Base-by-base conservation (phyloP, 2,888 invertebrate species). In the Hyposoter dolosus region DNA sequence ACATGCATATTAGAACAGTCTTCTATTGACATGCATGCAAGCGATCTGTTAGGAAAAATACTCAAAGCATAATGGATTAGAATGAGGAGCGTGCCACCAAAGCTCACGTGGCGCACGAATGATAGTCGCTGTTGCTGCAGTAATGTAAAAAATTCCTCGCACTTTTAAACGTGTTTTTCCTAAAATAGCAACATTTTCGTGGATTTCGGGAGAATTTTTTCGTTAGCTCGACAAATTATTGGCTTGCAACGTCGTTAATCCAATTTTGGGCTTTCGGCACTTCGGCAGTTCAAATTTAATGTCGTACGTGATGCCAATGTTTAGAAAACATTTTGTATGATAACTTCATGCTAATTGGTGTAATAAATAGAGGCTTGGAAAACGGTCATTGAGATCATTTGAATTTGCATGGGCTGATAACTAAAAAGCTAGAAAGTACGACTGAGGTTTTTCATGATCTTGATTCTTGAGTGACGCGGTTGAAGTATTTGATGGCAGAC, bases 401-500 rank as follows among this genome's bases (percentile, higher is more conserved):
- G 28, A 28, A 28, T 56, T 56, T 5, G 23, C 7, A 3, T 15
- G 5, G 15, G 5, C 1, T 0, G 6, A 28, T 6, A 6, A 53
- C 1, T 10, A 10, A 10, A 15, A 23, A 19, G 56, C 3, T 0
- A 60, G 15, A 60, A 60, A 7, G n/a, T 6, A 50, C 47, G n/a
- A 53, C 7, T 17, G n/a, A 47, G 47, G 5, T n/a, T n/a, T 50
- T n/a, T 50, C 60, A 23, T 28, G 12, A 60, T 28, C 9, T 60
- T 0, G 28, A 28, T 60, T 60, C 3, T 10, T 28, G 60, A 15
- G 28, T 12, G 28, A 28, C 28, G 28, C 28, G 28, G 28, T 28
- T 15, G 15, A 10, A 5, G 60, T 35, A 50, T 74, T 12, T 47
- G 68, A 65, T 50, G 15, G 40, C 7, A 63, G n/a, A 92, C 93